Evolutionary conservation across 2,797 vertebrate genomes (phyloP).

Genomic region (Acanthornis magna): DNA sequence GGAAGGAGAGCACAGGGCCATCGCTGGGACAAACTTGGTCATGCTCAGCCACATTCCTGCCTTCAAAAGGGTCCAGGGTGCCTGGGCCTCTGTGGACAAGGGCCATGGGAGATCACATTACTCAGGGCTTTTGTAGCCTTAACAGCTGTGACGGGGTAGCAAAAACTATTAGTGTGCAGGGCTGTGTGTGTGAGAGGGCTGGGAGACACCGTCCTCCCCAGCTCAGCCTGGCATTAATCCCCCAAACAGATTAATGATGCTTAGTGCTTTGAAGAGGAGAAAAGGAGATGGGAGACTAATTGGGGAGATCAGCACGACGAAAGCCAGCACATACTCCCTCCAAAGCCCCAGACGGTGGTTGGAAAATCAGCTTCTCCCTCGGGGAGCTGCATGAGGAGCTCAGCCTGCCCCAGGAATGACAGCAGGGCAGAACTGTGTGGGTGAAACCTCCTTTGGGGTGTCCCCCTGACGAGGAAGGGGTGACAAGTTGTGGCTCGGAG

Average conservation of each 20-base stretch:
- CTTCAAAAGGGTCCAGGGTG: neutral
- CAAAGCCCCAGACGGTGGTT: neutral
- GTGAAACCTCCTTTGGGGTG: neutral
- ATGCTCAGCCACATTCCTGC: neutral
- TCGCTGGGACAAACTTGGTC: neutral
- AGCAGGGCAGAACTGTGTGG: accelerated
- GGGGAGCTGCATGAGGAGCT: neutral
- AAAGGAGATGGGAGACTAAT: conserved; percentile 56
- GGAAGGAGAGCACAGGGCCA: neutral
- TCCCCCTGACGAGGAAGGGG: accelerated
- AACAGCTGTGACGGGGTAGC: conserved; percentile 10
- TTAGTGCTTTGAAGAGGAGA: conserved; percentile 43
- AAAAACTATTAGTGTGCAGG: conserved; percentile 28
- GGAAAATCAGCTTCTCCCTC: neutral
- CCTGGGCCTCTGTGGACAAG: neutral
- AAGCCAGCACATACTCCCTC: neutral
- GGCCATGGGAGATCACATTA: conserved; percentile 45
- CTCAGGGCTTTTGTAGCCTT: conserved; percentile 43
- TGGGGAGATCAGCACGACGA: neutral
- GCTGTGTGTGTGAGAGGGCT: neutral
- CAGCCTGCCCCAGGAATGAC: accelerated
- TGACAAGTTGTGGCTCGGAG: accelerated
- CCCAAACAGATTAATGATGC: conserved; percentile 31
- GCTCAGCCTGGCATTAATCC: conserved; percentile 32
- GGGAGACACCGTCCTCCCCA: neutral